Evolutionary conservation across 2,888 invertebrate species (phyloP).

Genomic region (Chymomyza caudatula): DNA sequence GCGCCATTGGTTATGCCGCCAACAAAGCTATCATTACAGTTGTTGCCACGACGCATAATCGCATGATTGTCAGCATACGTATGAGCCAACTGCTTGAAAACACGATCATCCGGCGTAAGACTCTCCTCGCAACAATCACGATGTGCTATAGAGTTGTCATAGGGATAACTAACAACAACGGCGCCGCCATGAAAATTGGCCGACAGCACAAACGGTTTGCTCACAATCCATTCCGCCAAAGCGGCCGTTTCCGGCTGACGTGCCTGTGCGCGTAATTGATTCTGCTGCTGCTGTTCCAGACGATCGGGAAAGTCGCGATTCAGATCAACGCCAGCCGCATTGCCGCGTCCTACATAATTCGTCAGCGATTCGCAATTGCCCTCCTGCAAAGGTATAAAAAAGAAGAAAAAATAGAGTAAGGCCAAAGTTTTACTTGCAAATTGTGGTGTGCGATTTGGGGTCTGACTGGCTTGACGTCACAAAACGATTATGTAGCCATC

Average conservation of each 20-base stretch:
- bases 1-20: constrained; percentile 95
- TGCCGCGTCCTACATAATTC: constrained; percentile 86
- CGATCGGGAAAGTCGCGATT: constrained; percentile 97
- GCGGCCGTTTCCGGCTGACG: constrained; percentile 93
- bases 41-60: constrained; percentile 86
- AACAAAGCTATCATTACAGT: constrained; percentile 86
- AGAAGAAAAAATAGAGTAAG: constrained; percentile 1
- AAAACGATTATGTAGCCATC: neutral
- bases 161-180: constrained; percentile 98
- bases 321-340: constrained; percentile 89
- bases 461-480: neutral
- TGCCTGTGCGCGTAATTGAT: constrained; percentile 76
- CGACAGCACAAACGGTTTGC: constrained; percentile 93
- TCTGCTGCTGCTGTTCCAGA: constrained; percentile 80
- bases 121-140: constrained; percentile 86
- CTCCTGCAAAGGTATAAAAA: constrained; percentile 80
- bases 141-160: constrained; percentile 86
- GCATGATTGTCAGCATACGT: constrained; percentile 87
- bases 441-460: neutral
- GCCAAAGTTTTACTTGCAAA: constrained; percentile 15
- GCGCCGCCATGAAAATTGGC: constrained; percentile 98
- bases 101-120: constrained; percentile 87
- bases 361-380: constrained; percentile 86
- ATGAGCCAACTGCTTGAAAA: constrained; percentile 88
- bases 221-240: constrained; percentile 92